These are phyloP conservation scores for Echinops telfairi DNA, from an alignment of 2,113 vertebrate genomes.

Conservation along the genomic window DNA sequence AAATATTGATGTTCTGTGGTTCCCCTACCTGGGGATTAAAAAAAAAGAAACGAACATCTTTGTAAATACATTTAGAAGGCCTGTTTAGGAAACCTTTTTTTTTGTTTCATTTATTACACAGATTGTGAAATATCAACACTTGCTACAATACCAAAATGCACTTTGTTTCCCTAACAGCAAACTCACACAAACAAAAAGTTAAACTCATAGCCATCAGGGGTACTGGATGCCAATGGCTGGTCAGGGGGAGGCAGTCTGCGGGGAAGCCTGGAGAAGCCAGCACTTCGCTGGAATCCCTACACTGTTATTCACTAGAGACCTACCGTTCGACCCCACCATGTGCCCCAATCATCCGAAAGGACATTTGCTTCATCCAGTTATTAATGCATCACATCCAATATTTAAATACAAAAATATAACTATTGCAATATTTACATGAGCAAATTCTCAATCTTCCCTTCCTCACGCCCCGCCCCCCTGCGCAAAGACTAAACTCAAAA, in stretches of 20 bases:
- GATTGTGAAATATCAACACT: slow-evolving; percentile 35
- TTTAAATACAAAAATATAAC: background rate
- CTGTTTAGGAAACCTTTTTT: slow-evolving; percentile 60
- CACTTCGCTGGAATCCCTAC: background rate
- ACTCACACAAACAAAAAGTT: background rate
- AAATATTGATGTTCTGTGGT: slow-evolving; percentile 33
- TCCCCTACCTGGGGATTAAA: background rate
- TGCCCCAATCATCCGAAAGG: background rate
- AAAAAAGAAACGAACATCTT: slow-evolving; percentile 54
- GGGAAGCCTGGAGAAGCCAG: background rate
- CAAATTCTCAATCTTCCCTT: slow-evolving; percentile 10
- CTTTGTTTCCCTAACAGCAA: background rate
- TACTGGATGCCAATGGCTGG: background rate
- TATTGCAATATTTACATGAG: slow-evolving; percentile 23
- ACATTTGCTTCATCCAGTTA: slow-evolving; percentile 32
- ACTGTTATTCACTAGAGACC: background rate
- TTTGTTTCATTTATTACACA: slow-evolving; percentile 67
- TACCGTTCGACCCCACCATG: background rate
- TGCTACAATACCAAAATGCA: slow-evolving; percentile 30
- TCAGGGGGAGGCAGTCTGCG: background rate
- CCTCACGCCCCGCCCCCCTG: too few species aligned
- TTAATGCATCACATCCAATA: slow-evolving; percentile 14
- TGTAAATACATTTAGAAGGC: slow-evolving; percentile 48
- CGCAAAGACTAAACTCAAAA: background rate
- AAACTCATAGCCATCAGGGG: background rate